Percentiles rank a stretch among this genome's conserved stretches.
phyloP scores from a whole-genome alignment of 64 coral and sea anemone genomes.

The Actinia tenebrosa region DNA sequence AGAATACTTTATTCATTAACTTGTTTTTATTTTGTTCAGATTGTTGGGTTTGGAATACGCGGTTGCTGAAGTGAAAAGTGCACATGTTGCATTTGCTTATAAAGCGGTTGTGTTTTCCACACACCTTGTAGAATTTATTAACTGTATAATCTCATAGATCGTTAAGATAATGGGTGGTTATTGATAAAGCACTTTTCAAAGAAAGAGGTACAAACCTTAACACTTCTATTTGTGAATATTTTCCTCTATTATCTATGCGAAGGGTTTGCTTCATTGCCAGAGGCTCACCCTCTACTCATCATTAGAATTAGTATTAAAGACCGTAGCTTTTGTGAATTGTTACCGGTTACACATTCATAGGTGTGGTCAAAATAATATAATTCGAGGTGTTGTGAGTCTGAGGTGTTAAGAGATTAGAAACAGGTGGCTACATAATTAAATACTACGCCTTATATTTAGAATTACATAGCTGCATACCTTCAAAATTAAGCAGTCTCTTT shows the following conservation, averaged over 20 bases:
- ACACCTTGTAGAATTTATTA: not conserved
- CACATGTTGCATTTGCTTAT: not conserved
- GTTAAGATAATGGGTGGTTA: not conserved
- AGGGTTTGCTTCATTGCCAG: not conserved
- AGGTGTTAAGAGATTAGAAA: not conserved
- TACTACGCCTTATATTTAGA: not conserved
- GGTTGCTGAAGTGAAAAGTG: not conserved
- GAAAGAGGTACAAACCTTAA: not conserved
- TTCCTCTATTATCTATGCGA: not conserved
- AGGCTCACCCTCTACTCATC: not conserved
- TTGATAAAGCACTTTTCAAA: not conserved
- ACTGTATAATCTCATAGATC: not conserved
- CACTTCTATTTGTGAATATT: constrained; percentile 1
- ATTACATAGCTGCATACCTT: not conserved
- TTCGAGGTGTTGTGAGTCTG: not conserved
- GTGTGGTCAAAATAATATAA: not conserved
- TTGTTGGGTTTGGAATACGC: not conserved
- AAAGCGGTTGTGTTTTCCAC: not conserved
- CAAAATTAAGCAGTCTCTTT: not conserved
- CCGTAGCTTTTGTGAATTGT: not conserved
- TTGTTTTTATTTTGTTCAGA: not conserved
- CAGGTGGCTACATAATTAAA: not conserved
- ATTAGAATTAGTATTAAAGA: not conserved
- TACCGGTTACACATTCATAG: constrained; percentile 2
- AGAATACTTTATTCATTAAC: not conserved